Base-by-base conservation (phyloP, 2,888 invertebrate genomes). In the Pimpla rufipes region DNA sequence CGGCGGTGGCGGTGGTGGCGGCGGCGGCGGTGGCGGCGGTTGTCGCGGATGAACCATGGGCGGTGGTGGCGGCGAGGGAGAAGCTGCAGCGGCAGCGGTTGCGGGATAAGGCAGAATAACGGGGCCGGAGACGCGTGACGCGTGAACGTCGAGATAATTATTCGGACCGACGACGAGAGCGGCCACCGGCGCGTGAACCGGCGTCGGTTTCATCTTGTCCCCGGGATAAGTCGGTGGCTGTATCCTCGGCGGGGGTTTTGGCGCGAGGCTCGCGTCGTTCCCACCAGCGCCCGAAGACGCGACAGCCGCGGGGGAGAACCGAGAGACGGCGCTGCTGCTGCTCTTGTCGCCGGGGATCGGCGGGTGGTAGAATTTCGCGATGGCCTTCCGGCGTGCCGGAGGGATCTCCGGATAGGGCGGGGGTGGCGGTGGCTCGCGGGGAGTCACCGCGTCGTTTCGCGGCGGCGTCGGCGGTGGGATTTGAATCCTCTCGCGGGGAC, bases 21-120 rank as follows among this genome's bases (percentile, higher is more conserved):
- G 93, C 2, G 92, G 95, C 84, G 93, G 95, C 0, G 96, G 95
- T 1, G 97, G 96, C 0, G 97, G 96, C 0, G 97, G 96, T 3
- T 96, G 95, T 0, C 96, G 95, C 1, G 29, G 29, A 29, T 2
- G 29, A 29, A 5, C 29, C 29, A 5, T 5, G 29, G 97, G 96
- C 0, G 97, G 96, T 0, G 97, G 96, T 3, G 96, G 95, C 0
- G 96, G 95, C 2, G 94, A 93, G 73, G 94, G 88, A 83, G 94
- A 94, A 59, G 94, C n/a, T n/a, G n/a, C n/a, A n/a, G n/a, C n/a
- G n/a, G n/a, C n/a, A n/a, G n/a, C n/a, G n/a, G n/a, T n/a, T n/a
- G 94, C 93, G 73, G 94, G 88, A 83, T 94, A 94, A 59, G 94
- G 94, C 83, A 94, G 94, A 73, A 94, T 93, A 50, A 94, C 94